These are phyloP conservation scores for Coleophora flavipennella DNA, from an alignment of 2,888 invertebrate species.

Conservation along the genomic window DNA sequence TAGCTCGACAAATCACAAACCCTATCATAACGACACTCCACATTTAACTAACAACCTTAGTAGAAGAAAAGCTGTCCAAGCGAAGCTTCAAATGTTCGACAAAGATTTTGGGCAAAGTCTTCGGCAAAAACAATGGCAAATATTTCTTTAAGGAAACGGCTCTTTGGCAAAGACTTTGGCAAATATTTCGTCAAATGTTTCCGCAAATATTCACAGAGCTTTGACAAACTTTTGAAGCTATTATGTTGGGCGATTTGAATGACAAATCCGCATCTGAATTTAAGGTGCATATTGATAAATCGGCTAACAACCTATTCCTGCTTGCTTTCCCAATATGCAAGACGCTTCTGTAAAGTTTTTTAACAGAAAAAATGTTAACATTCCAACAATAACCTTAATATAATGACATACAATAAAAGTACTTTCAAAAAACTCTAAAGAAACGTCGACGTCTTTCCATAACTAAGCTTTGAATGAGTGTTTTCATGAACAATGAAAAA, in stretches of 20 bases:
- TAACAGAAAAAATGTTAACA: slow-evolving; percentile 45
- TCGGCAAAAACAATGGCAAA: no score
- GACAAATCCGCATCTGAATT: slow-evolving; percentile 2
- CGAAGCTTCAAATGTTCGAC: no score
- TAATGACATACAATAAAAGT: slow-evolving; percentile 42
- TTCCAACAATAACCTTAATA: slow-evolving; percentile 49
- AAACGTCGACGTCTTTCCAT: background rate
- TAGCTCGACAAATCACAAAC: slow-evolving; percentile 31
- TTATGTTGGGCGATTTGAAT: slow-evolving; percentile 24
- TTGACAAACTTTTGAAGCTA: no score
- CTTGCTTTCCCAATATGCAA: no score
- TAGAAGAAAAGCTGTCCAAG: no score
- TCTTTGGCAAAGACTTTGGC: no score
- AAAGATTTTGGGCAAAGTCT: no score
- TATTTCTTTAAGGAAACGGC: no score
- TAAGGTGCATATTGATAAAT: slow-evolving; percentile 3
- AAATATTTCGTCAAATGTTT: no score
- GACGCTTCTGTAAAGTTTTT: background rate
- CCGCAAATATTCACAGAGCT: no score
- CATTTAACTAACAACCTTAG: slow-evolving; percentile 18
- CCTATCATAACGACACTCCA: slow-evolving; percentile 32
- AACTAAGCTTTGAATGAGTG: background rate
- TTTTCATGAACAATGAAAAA: no score
- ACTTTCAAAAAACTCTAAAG: slow-evolving; percentile 14
- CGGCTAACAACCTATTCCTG: slow-evolving; percentile 2